These are phyloP conservation scores for Cyrtodaria siliqua DNA, from an alignment of 2,888 invertebrate species.

Conservation along the genomic window DNA sequence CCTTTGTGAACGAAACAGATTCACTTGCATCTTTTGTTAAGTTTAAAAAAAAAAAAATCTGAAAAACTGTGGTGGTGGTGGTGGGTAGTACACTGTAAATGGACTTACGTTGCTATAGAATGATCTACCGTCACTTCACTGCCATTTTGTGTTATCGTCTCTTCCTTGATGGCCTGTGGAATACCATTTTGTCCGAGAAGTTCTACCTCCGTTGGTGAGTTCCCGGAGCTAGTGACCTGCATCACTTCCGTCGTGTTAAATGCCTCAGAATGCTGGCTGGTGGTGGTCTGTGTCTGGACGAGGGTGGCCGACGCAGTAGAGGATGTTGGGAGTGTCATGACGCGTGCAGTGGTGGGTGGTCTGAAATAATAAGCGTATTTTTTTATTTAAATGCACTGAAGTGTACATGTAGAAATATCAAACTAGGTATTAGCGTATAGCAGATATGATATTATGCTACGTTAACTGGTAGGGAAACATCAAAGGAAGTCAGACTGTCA, in stretches of 20 bases:
- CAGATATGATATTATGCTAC: too few species aligned
- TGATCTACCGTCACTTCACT: conserved; percentile 65
- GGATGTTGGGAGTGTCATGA: conserved; percentile 54
- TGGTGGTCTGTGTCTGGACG: neutral
- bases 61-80: too few species aligned
- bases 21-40: too few species aligned
- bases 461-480: too few species aligned
- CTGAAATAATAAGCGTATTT: too few species aligned
- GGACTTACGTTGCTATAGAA: conserved; percentile 73
- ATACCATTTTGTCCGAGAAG: conserved; percentile 17
- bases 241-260: conserved; percentile 60
- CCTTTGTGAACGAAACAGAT: too few species aligned
- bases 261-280: conserved; percentile 31
- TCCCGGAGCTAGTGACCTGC: conserved; percentile 69
- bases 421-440: too few species aligned
- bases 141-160: conserved; percentile 59
- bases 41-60: too few species aligned
- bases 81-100: too few species aligned
- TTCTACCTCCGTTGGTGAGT: neutral
- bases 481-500: too few species aligned
- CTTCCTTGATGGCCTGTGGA: conserved; percentile 74
- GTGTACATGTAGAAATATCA: too few species aligned
- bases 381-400: too few species aligned
- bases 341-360: conserved; percentile 17
- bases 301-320: neutral